Evolutionary conservation across 1,140 invertebrate genomes (phyloP), one percentile per base, ranked within the genome.

Genomic region (Zophobas morio): DNA sequence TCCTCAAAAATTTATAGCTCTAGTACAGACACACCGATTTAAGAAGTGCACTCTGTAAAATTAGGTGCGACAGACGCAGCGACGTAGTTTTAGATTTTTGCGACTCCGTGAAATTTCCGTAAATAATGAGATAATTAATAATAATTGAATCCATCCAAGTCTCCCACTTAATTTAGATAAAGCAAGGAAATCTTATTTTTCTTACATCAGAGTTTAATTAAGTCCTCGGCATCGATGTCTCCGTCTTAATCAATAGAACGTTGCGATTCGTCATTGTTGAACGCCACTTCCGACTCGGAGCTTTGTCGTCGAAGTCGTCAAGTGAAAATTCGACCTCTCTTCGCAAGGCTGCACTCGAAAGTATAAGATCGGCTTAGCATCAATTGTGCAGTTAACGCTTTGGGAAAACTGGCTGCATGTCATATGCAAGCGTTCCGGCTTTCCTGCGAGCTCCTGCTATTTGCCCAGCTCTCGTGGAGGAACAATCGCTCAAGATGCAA

Each of bases 311-410:
- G 20, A 20, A 20, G 20, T 20, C 71, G 71, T 54, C 71, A 57
- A 73, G 71, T 73, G 71, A 54, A 73, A 73, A 54, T 37, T 46
- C 51, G 47, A 74, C 60, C 73, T 74, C 35, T 56, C 1, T 4
- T 40, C 73, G 34, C n/a, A 5, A 60, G 57, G 36, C 74, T 75
- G 74, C 74, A 63, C 73, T 78, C 37, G 63, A 71, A 78, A 73
- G 70, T 74, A 63, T 39, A 77, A 70, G 57, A 78, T 78, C 77
- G 73, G 77, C 77, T 78, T 78, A 78, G 71, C 77, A 78, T 78
- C 73, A 78, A 75, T 78, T 78, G 73, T 78, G 74, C 77, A 75
- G 72, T 78, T 78, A 75, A 78, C 75, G 60, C 77, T 66, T 36
- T 74, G 35, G 70, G 53, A 75, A 75, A 75, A 75, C 71, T 73